Conservation (phyloP, 2,113 vertebrate genomes). For the Nestor notabilis region DNA sequence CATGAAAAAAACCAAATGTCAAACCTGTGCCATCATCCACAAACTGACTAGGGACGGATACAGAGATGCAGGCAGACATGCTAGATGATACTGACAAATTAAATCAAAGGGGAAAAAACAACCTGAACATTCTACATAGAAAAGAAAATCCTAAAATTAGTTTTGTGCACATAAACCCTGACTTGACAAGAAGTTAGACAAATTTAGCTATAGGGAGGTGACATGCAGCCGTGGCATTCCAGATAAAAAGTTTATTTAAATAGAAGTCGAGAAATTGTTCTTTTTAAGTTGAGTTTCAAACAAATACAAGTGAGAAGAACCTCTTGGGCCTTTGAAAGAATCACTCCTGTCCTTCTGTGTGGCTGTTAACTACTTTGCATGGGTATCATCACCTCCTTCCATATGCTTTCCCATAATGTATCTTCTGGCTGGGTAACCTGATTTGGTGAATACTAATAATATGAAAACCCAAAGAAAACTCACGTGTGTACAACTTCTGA, state of each 20-base stretch:
- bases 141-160: conserved; percentile 15
- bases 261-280: not conserved
- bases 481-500: not conserved
- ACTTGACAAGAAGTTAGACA: conserved; percentile 24
- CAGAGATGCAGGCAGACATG: not conserved
- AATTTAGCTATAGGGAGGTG: not conserved
- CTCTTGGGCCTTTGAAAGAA: not conserved
- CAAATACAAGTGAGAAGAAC: not conserved
- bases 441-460: not conserved
- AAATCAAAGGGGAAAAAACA: not conserved
- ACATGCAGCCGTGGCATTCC: not conserved
- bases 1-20: not conserved
- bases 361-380: not conserved
- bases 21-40: not conserved
- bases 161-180: conserved; percentile 2
- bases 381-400: not conserved
- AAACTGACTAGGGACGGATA: not conserved
- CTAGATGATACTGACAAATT: conserved; percentile 17
- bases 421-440: not conserved
- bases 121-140: not conserved
- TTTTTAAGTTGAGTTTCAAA: not conserved
- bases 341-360: not conserved
- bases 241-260: not conserved
- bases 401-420: not conserved
- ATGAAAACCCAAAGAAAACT: not conserved